These are phyloP conservation scores for Brachymystax lenok DNA, from an alignment of 2,797 vertebrate species.

Conservation along the genomic window DNA sequence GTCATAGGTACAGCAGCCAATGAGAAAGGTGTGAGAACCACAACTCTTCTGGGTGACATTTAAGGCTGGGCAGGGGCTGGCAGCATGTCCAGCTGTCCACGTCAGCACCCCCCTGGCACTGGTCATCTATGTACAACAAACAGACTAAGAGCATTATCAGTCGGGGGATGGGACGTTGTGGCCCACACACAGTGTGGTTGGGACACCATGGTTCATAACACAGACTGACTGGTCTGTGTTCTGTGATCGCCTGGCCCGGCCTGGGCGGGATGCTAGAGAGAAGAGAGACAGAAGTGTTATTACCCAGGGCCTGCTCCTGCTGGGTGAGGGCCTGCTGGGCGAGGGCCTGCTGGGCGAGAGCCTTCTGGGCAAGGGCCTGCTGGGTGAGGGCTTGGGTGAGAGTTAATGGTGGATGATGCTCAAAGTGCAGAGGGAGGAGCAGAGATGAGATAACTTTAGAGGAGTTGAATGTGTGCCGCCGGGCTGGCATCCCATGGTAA, in stretches of 20 bases:
- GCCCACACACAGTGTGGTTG: conserved; percentile 57
- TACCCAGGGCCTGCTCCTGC: conserved; percentile 27
- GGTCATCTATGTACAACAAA: not conserved
- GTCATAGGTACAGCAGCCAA: not conserved
- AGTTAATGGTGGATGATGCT: conserved; percentile 1
- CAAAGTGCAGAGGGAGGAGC: conserved; percentile 19
- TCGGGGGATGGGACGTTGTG: conserved; percentile 45
- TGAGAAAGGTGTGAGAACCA: not conserved
- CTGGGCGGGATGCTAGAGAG: conserved; percentile 44
- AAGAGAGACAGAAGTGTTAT: conserved; percentile 58
- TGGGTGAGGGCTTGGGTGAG: not conserved
- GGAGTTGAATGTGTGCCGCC: conserved; percentile 9
- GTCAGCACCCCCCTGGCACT: not conserved
- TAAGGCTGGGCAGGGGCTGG: not conserved
- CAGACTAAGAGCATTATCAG: not conserved
- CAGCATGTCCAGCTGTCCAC: not conserved
- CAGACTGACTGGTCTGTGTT: conserved; percentile 49
- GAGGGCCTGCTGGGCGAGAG: not conserved
- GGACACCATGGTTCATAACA: conserved; percentile 62
- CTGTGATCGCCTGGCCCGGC: conserved; percentile 33
- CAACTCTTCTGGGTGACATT: not conserved
- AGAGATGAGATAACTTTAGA: conserved; percentile 26
- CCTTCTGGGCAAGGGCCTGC: not conserved
- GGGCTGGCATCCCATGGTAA: conserved; percentile 25
- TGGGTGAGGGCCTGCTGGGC: no score